These are phyloP conservation scores for Macrophya annulata DNA, from an alignment of 2,888 invertebrate genomes.

Conservation along the genomic window DNA sequence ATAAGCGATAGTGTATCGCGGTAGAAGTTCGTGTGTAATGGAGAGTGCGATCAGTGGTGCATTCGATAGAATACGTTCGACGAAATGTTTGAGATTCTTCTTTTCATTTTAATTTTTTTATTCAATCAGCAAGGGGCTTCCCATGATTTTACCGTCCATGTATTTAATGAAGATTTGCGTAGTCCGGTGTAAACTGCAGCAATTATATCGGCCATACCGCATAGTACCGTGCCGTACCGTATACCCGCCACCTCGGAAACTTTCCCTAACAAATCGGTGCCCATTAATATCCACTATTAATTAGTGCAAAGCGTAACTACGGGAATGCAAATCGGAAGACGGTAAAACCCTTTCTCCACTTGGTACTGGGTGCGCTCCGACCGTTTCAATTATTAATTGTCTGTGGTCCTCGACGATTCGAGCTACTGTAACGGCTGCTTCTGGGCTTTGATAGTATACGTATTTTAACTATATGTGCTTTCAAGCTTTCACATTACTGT, in stretches of 20 bases:
- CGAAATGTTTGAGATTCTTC: too few relatives aligned
- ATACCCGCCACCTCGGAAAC: slow-evolving; percentile 57
- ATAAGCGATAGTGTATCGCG: background rate
- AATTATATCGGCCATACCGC: slow-evolving; percentile 66
- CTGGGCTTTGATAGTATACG: background rate
- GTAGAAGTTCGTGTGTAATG: background rate
- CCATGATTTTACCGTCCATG: too few relatives aligned
- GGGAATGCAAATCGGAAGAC: slow-evolving; percentile 62
- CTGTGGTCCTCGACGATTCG: slow-evolving; percentile 49
- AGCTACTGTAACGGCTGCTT: slow-evolving; percentile 17
- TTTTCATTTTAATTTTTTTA: background rate
- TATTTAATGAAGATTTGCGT: background rate
- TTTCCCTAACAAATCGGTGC: slow-evolving; percentile 66
- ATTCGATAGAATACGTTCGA: too few relatives aligned
- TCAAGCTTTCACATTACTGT: background rate
- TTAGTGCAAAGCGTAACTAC: slow-evolving; percentile 63
- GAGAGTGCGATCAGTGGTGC: background rate
- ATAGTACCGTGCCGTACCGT: slow-evolving; percentile 15
- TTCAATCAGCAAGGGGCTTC: too few relatives aligned
- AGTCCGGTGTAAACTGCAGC: slow-evolving; percentile 63
- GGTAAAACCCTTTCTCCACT: slow-evolving; percentile 63
- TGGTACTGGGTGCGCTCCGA: background rate
- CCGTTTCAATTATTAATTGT: slow-evolving; percentile 52
- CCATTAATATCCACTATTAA: slow-evolving; percentile 70
- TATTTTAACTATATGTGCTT: background rate